Base-by-base conservation (phyloP, 2,797 vertebrate genomes). In the Euphonia xanthogaster region DNA sequence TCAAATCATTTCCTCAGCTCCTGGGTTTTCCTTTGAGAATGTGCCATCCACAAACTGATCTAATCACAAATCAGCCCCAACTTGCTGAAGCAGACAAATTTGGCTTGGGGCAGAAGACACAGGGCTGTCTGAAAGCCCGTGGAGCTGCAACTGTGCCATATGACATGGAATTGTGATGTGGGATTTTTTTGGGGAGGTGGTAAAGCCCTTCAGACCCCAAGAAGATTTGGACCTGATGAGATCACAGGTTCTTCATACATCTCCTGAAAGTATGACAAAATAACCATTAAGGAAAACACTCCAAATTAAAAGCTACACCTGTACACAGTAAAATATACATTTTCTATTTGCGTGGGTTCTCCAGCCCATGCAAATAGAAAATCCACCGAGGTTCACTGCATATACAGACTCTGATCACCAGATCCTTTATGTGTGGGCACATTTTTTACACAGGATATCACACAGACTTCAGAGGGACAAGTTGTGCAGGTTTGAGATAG, bases 101-200 rank as follows among this genome's bases (percentile, higher is more conserved):
- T 39, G 44, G 17, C 30, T 39, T 18, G 57, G 17, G 74, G 24
- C 61, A 78, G 55, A 27, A 55, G n/a, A 31, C 30, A 45, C 12
- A n/a, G 23, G 12, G 27, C 24, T 12, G 25, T 33, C 16, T 8
- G 6, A 83, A 85, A 61, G 15, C 24, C 42, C 24, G 12, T 55
- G 61, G 30, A 66, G 7, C 40, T 71, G 28, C 23, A 67, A 9
- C 18, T 61, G 27, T 35, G 37, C 30, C 23, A 5, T 31, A 23
- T 1, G 5, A 60, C 6, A 17, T 0, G 0, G 39, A 37, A 63
- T 6, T 14, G 14, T 45, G 22, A 30, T 28, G 21, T 16, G 25
- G 16, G 24, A 37, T 61, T 87, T 58, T 53, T 82, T 51, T 8
- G 0, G 5, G 7, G 10, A 6, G 1, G 1, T 5, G 6, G 20